A percentile compares a stretch with the other conserved stretches of the same genome.
phyloP scores from a whole-genome alignment of 2,888 invertebrate genomes.

The Camponotus fellah region DNA sequence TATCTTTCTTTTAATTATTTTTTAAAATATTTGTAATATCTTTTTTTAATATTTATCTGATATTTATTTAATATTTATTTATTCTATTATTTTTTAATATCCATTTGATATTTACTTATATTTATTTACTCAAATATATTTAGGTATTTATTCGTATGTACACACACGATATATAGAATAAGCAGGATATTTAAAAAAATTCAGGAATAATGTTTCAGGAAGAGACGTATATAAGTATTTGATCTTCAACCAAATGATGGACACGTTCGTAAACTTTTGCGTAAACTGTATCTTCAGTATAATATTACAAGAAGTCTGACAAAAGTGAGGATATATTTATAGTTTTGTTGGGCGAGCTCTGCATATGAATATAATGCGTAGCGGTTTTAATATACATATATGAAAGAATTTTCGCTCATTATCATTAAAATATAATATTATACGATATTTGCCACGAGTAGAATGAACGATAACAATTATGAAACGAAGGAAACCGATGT shows the following conservation, averaged over 20 bases:
- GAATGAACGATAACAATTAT: slow-evolving; percentile 3
- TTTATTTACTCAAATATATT: background rate
- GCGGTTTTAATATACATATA: slow-evolving; percentile 4
- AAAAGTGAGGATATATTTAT: slow-evolving; percentile 40
- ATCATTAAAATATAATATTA: slow-evolving; percentile 4
- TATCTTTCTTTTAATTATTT: background rate
- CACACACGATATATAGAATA: background rate
- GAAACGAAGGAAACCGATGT: background rate
- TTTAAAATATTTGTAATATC: no score
- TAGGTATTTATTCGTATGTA: no score
- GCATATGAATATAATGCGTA: slow-evolving; percentile 24
- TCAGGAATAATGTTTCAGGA: background rate
- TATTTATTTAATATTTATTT: no score
- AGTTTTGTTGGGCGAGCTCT: slow-evolving; percentile 18
- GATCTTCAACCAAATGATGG: background rate
- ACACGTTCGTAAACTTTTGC: background rate
- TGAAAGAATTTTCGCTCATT: slow-evolving; percentile 11
- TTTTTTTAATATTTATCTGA: no score
- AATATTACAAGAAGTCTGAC: slow-evolving; percentile 30
- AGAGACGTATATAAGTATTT: background rate
- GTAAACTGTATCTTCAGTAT: background rate
- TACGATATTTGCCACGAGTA: background rate
- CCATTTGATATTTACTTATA: background rate
- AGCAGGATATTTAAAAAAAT: background rate
- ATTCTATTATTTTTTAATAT: background rate